Conservation (phyloP, 2,113 vertebrate species). For the Acanthisitta chloris region DNA sequence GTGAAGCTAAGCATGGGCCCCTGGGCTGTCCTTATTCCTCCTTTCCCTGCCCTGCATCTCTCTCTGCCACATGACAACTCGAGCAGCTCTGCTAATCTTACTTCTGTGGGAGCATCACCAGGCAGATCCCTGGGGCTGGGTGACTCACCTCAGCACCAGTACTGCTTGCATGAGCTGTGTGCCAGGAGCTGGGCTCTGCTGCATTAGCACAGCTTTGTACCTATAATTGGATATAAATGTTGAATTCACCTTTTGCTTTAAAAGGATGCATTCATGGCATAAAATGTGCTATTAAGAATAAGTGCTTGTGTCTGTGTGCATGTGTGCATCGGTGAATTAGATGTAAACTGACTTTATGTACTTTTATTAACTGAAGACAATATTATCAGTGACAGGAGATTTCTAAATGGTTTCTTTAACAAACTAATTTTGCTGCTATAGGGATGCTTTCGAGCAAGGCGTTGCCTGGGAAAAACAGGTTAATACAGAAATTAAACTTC, state of each 20-base stretch:
- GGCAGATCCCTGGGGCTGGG: neutral
- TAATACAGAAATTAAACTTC: conserved; percentile 82
- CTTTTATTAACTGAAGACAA: conserved; percentile 75
- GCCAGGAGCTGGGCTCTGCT: neutral
- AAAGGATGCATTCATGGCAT: neutral
- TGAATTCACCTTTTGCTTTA: conserved; percentile 67
- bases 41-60: neutral
- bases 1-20: neutral
- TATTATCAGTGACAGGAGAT: conserved; percentile 73
- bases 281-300: conserved; percentile 26
- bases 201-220: neutral
- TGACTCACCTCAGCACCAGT: neutral
- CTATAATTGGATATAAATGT: conserved; percentile 67
- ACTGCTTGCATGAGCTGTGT: neutral
- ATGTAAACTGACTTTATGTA: conserved; percentile 69
- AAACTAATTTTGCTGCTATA: conserved; percentile 71
- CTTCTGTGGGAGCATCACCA: neutral
- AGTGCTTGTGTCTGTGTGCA: conserved; percentile 20
- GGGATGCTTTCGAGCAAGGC: conserved; percentile 65
- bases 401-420: conserved; percentile 76
- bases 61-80: neutral
- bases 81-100: fast-evolving
- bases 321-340: conserved; percentile 55
- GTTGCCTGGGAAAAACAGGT: conserved; percentile 76
- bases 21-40: neutral